Evolutionary conservation across 2,797 vertebrate genomes (phyloP).

Genomic region (Cygnus olor): DNA sequence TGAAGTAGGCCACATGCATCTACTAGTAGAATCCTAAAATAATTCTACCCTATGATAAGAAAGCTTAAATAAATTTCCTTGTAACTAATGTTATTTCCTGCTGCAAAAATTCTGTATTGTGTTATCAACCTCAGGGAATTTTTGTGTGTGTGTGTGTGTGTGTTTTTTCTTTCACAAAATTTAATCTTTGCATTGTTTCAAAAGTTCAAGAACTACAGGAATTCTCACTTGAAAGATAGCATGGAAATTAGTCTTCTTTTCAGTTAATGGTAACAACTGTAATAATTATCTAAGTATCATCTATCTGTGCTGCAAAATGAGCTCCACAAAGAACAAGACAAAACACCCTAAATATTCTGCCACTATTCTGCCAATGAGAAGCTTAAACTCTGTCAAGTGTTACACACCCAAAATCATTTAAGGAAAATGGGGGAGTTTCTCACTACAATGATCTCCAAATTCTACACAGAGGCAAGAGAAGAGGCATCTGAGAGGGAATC

Average conservation of each 20-base stretch:
- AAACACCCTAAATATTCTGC: neutral
- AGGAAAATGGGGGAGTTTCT: neutral
- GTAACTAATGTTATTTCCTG: neutral
- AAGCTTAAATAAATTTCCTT: neutral
- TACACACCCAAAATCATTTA: neutral
- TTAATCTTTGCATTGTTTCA: neutral
- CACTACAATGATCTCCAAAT: neutral
- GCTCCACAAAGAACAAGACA: neutral
- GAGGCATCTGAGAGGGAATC: neutral
- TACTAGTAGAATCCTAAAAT: neutral
- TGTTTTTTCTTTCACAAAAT: neutral
- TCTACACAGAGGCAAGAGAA: neutral
- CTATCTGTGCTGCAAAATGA: neutral
- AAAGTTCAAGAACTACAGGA: neutral
- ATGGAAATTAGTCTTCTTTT: neutral
- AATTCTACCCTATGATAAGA: neutral
- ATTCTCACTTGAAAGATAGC: neutral
- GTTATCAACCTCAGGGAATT: neutral
- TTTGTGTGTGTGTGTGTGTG: no score
- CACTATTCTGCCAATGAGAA: neutral
- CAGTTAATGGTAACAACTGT: neutral
- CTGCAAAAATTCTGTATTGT: neutral
- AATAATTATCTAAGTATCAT: neutral
- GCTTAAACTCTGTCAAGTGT: neutral
- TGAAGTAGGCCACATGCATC: neutral